A percentile compares a stretch with the other conserved stretches of the same genome.
phyloP scores from a whole-genome alignment of 2,113 vertebrate species.

The Collichthys lucidus region DNA sequence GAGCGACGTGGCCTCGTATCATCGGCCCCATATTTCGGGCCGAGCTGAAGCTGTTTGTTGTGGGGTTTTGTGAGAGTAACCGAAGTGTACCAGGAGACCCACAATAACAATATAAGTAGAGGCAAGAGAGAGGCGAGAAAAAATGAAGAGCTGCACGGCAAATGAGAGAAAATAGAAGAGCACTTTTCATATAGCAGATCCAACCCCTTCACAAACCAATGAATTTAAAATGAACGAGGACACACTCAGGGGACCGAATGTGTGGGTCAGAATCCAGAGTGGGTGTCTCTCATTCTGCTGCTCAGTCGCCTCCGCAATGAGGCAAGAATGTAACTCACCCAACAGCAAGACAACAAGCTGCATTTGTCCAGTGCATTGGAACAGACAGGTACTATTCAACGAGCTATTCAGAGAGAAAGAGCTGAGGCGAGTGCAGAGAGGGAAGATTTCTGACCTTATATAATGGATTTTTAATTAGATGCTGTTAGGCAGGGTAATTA shows the following conservation, averaged over 20 bases:
- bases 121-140: background rate
- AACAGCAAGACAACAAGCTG: background rate
- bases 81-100: background rate
- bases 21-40: background rate
- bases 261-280: slow-evolving; percentile 24
- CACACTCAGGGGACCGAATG: slow-evolving; percentile 6
- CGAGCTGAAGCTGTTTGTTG: background rate
- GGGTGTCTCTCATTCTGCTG: background rate
- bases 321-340: background rate
- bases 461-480: slow-evolving; percentile 31
- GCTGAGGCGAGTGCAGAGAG: background rate
- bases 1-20: background rate
- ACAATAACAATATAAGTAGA: background rate
- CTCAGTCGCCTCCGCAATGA: background rate
- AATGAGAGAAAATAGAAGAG: background rate
- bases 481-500: slow-evolving; percentile 37
- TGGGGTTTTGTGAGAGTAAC: background rate
- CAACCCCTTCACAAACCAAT: background rate
- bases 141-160: background rate
- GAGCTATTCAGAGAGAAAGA: background rate
- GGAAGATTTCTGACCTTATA: background rate
- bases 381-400: background rate
- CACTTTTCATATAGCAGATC: slow-evolving; percentile 9
- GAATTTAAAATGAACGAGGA: slow-evolving; percentile 12
- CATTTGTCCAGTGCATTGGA: background rate